Evolutionary conservation across 2,888 invertebrate genomes (phyloP).

Genomic region (Ferrisia virgata): DNA sequence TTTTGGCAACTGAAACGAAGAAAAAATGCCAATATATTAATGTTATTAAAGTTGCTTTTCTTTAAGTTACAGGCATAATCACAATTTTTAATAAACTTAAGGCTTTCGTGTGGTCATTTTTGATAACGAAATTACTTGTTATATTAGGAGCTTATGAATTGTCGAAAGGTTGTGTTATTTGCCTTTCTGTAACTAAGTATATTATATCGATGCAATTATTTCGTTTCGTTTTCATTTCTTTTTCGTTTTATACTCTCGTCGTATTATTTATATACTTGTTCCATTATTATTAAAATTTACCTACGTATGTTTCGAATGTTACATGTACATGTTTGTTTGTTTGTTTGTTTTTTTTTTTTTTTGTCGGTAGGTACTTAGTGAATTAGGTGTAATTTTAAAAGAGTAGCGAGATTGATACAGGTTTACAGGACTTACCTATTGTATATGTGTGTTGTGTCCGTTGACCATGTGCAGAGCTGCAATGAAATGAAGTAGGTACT

Average conservation of each 20-base stretch:
- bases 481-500: background rate
- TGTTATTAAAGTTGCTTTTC: conserved; percentile 16
- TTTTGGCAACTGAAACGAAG: conserved; percentile 28
- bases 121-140: conserved; percentile 28
- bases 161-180: background rate
- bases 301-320: no score
- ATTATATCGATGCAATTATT: background rate
- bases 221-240: background rate
- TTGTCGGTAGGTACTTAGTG: no score
- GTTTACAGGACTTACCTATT: no score
- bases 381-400: no score
- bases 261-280: background rate
- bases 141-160: background rate
- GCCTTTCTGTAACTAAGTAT: background rate
- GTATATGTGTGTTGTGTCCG: no score
- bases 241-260: background rate
- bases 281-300: no score
- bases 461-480: no score
- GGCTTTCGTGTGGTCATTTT: conserved; percentile 2
- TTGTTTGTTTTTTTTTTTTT: no score
- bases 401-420: no score
- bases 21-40: conserved; percentile 20
- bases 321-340: no score
- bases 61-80: conserved; percentile 1
- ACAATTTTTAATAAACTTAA: conserved; percentile 20